These are phyloP conservation scores for Gymnoscopelus microlampas DNA, from an alignment of 2,797 vertebrate species.

Conservation along the genomic window DNA sequence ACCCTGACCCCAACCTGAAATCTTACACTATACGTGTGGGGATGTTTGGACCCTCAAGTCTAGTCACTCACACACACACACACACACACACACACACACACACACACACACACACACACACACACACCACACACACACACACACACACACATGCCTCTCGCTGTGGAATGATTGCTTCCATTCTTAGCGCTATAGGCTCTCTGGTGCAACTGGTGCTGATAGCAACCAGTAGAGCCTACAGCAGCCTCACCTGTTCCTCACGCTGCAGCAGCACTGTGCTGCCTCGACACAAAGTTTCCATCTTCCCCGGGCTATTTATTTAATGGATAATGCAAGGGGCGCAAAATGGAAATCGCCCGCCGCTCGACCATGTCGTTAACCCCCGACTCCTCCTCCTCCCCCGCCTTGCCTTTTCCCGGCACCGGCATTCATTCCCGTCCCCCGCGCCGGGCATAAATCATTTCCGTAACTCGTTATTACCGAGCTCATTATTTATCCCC, in stretches of 20 bases:
- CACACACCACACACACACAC: neutral
- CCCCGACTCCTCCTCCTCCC: slow-evolving; percentile 37
- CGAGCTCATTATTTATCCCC: slow-evolving; percentile 66
- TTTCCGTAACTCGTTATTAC: slow-evolving; percentile 62
- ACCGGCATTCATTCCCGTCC: slow-evolving; percentile 14
- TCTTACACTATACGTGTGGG: too few relatives aligned
- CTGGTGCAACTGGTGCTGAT: slow-evolving; percentile 56
- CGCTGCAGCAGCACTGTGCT: slow-evolving; percentile 39
- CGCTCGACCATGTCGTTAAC: slow-evolving; percentile 73
- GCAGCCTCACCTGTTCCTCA: slow-evolving; percentile 62
- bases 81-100: too few relatives aligned
- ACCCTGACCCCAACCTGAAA: too few relatives aligned
- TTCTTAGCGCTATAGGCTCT: slow-evolving; percentile 14
- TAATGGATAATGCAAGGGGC: slow-evolving; percentile 76
- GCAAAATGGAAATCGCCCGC: slow-evolving; percentile 69
- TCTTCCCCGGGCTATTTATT: slow-evolving; percentile 76
- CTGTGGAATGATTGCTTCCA: slow-evolving; percentile 18
- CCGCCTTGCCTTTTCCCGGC: slow-evolving; percentile 19
- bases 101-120: too few relatives aligned
- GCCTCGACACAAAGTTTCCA: slow-evolving; percentile 55
- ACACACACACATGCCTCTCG: slow-evolving; percentile 19
- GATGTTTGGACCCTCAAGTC: too few relatives aligned
- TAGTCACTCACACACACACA: too few relatives aligned
- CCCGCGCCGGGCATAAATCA: slow-evolving; percentile 65
- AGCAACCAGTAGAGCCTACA: slow-evolving; percentile 27